Evolutionary conservation across 2,888 invertebrate species (phyloP).

Genomic region (Tipula lateralis): DNA sequence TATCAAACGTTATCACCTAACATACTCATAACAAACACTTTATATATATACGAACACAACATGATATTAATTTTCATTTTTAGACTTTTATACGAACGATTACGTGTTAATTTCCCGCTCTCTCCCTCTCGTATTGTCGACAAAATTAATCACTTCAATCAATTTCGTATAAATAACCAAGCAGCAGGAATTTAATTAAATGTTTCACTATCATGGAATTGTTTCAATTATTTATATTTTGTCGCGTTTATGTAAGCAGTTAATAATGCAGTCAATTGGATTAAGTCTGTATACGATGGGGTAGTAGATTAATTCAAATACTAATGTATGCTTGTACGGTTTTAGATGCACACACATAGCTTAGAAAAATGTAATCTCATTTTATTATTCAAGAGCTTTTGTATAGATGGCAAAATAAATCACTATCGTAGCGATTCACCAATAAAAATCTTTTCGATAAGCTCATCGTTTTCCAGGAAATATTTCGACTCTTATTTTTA

Average conservation of each 20-base stretch:
- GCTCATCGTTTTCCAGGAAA: too few species aligned
- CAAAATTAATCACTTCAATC: neutral
- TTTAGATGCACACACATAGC: too few species aligned
- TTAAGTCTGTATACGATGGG: too few species aligned
- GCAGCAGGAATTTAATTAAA: neutral
- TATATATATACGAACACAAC: neutral
- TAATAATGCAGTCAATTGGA: neutral
- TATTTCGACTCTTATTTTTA: too few species aligned
- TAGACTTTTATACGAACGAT: neutral
- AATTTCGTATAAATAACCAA: neutral
- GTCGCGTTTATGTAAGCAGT: neutral
- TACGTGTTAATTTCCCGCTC: neutral
- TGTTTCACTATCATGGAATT: neutral
- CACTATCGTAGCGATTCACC: too few species aligned
- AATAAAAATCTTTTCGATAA: too few species aligned
- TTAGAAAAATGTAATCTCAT: too few species aligned
- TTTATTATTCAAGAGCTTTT: too few species aligned
- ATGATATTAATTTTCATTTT: neutral
- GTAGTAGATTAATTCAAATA: too few species aligned
- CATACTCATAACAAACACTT: neutral
- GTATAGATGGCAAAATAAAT: too few species aligned
- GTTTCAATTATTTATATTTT: neutral
- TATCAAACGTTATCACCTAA: neutral
- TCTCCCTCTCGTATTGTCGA: neutral
- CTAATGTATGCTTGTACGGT: too few species aligned